These are phyloP conservation scores for Cyprinodon diabolis DNA, from an alignment of 2,797 vertebrate species.

Conservation along the genomic window DNA sequence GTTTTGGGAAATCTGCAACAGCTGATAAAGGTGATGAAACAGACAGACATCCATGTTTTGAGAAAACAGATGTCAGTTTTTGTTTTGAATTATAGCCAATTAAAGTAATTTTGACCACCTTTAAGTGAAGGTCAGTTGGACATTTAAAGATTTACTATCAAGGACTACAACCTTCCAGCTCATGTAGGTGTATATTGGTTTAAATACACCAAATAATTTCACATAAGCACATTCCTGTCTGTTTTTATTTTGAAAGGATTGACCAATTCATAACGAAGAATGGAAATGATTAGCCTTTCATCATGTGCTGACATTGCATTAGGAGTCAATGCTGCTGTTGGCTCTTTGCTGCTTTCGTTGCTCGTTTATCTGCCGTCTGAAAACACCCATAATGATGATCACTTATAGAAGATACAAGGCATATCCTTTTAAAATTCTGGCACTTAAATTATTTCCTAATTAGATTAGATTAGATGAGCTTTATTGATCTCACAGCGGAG, in stretches of 20 bases:
- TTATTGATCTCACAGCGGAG: too few species aligned
- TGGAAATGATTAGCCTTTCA: constrained; percentile 34
- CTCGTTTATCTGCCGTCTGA: background rate
- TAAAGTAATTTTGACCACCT: background rate
- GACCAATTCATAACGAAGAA: background rate
- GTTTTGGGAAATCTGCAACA: constrained; percentile 96
- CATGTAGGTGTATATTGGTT: background rate
- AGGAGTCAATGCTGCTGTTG: constrained; percentile 2
- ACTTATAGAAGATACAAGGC: background rate
- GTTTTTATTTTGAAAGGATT: background rate
- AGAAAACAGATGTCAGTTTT: background rate
- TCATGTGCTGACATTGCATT: constrained; percentile 9
- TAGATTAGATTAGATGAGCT: too few species aligned
- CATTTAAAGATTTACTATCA: background rate
- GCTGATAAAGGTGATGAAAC: constrained; percentile 87
- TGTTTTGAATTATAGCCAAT: background rate
- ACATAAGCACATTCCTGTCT: background rate
- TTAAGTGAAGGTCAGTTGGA: background rate
- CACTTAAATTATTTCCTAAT: background rate
- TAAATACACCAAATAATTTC: background rate
- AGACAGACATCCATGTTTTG: background rate
- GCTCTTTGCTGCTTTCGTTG: background rate
- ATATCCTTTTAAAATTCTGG: background rate
- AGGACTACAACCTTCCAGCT: background rate
- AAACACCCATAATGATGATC: background rate